Evolutionary conservation across 2,797 vertebrate genomes (phyloP).

Genomic region (Sarcoramphus papa): DNA sequence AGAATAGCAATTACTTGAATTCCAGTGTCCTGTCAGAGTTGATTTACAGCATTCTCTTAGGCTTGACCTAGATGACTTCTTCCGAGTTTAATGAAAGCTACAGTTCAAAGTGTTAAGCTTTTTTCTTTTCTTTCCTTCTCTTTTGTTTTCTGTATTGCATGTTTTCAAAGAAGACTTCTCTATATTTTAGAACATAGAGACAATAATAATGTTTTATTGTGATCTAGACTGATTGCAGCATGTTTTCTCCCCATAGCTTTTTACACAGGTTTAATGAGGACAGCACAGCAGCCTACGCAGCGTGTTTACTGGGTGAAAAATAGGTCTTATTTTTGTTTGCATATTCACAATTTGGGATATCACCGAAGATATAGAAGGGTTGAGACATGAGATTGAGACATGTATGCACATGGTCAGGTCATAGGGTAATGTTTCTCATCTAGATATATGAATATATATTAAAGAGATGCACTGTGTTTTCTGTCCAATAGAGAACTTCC

Average conservation of each 20-base stretch:
- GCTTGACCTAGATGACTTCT: neutral
- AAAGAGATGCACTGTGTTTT: neutral
- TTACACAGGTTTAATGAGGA: neutral
- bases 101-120: neutral
- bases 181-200: neutral
- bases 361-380: neutral
- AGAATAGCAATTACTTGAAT: neutral
- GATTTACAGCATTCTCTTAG: neutral
- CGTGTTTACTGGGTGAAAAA: neutral
- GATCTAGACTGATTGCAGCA: neutral
- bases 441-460: neutral
- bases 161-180: neutral
- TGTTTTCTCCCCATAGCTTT: neutral
- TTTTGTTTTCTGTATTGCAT: neutral
- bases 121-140: neutral
- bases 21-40: neutral
- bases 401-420: neutral
- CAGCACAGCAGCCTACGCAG: neutral
- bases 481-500: neutral
- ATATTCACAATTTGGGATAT: neutral
- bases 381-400: neutral
- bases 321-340: neutral
- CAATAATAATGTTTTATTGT: neutral
- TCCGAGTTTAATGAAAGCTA: neutral
- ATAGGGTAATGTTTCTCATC: neutral